Base-by-base conservation (phyloP, 2,113 vertebrate species). In the Oostethus manadensis region DNA sequence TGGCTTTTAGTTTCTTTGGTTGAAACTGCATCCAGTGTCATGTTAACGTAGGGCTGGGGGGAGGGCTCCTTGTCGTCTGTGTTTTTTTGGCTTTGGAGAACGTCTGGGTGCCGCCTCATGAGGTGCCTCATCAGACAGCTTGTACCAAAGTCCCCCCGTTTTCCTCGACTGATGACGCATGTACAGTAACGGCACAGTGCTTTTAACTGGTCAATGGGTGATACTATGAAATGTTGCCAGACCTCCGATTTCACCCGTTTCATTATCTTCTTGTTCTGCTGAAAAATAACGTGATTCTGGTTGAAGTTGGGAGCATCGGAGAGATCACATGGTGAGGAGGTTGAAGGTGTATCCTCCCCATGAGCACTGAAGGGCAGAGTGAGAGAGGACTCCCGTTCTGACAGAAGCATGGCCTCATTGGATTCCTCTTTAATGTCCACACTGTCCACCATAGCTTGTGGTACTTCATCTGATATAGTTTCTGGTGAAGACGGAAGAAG, bases 121-220 rank as follows among this genome's bases (percentile, higher is more conserved):
- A 98, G 89, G 66, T 99, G 96, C 44, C 94, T 90, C 92, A 96
- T 98, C 75, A 99, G 84, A 73, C 94, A 98, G 81, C 93, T 97
- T 47, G 95, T 98, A 42, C 96, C 96, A 71, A 98, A 92, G 48
- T 97, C 94, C 0, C 95, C 95, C 58, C 93, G 91, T 76, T 92
- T 94, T 2, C 94, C 96, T 17, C 94, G 92, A 42, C 95, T 98
- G 77, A 98, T 94, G 70, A 93, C 88, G 14, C 95, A 97, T 17
- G 88, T 88, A 66, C 96, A 98, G 83, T 99, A 92, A 23, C 92
- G 87, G 80, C 95, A 98, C 64, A 98, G 89, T 3, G 94, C 96
- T 89, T 98, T 98, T 50, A 96, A 84, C 68, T 92, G 95, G 80
- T 99, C 94, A 6, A 80, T 88, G 50, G 94, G 94, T 0, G 89